phyloP scores from a whole-genome alignment of 2,113 vertebrate species.

The Eira barbara region DNA sequence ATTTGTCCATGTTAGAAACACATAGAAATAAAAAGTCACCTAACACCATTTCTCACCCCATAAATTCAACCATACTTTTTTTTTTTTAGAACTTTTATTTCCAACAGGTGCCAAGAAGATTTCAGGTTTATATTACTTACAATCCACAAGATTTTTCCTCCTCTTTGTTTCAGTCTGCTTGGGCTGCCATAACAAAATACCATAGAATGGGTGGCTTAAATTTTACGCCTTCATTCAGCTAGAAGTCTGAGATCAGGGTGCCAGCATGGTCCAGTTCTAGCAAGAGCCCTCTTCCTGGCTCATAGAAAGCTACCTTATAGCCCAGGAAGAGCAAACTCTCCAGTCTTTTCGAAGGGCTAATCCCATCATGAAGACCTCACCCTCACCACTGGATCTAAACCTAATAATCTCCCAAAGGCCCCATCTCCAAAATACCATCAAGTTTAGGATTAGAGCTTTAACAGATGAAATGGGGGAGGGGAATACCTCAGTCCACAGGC shows the following conservation, averaged over 20 bases:
- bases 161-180: not conserved
- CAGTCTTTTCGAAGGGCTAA: not conserved
- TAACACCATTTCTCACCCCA: not conserved
- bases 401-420: not conserved
- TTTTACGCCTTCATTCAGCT: not conserved
- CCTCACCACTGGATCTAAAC: not conserved
- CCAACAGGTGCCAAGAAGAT: not conserved
- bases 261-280: not conserved
- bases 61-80: not conserved
- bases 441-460: not conserved
- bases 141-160: not conserved
- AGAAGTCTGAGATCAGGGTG: not conserved
- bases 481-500: not conserved
- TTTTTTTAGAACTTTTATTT: conserved; percentile 3
- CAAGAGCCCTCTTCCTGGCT: not conserved
- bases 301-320: not conserved
- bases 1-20: not conserved
- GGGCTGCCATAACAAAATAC: not conserved
- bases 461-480: not conserved
- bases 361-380: not conserved
- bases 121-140: not conserved
- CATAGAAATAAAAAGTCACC: not conserved
- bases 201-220: not conserved
- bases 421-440: not conserved
- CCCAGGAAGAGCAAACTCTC: not conserved